Evolutionary conservation across 1,140 invertebrate species (phyloP).

Genomic region (Oedothorax gibbosus): DNA sequence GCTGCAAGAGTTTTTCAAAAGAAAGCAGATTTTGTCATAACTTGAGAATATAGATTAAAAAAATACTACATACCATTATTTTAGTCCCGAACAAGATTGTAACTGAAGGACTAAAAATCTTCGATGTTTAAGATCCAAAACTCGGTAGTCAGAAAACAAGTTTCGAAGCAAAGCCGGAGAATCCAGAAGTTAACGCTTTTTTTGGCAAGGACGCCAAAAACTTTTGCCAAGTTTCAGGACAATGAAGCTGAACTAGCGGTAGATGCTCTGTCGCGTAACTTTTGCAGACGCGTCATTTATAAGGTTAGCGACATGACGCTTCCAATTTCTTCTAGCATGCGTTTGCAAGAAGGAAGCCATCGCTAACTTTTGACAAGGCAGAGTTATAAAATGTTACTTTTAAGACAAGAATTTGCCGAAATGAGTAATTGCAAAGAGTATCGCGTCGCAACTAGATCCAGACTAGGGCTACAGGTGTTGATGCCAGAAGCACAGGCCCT

Average conservation of each 20-base stretch:
- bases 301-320: constrained; percentile 51
- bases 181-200: constrained; percentile 28
- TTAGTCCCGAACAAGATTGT: constrained; percentile 1
- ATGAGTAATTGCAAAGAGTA: too few relatives aligned
- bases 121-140: constrained; percentile 5
- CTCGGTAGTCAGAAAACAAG: constrained; percentile 24
- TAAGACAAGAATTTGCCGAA: too few relatives aligned
- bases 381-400: too few relatives aligned
- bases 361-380: too few relatives aligned
- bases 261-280: constrained; percentile 43
- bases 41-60: too few relatives aligned
- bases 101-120: neutral
- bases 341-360: neutral
- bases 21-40: too few relatives aligned
- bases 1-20: too few relatives aligned
- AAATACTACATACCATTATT: constrained; percentile 18
- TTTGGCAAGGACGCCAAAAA: constrained; percentile 39
- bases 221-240: constrained; percentile 52
- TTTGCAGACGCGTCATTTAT: constrained; percentile 32
- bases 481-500: too few relatives aligned
- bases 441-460: too few relatives aligned
- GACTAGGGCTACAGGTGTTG: too few relatives aligned
- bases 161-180: constrained; percentile 21
- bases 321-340: neutral
- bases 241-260: constrained; percentile 39